A percentile compares a stretch with the other conserved stretches of the same genome.
Conservation (phyloP, 2,797 vertebrate genomes). For the Hoplostethus atlanticus region DNA sequence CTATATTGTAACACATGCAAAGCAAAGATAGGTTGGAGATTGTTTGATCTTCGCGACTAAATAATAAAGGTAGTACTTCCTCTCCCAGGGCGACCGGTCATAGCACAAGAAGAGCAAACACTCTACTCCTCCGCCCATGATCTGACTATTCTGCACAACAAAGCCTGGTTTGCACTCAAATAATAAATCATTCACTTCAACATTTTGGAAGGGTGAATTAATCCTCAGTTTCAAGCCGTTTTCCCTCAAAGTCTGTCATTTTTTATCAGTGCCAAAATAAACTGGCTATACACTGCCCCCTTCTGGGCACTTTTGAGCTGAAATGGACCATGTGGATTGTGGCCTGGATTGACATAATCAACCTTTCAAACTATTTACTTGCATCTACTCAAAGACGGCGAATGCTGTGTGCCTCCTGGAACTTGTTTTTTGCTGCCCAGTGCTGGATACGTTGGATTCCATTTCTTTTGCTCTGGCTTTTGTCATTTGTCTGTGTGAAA, state of each 20-base stretch:
- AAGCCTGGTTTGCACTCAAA: neutral
- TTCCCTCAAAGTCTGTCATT: neutral
- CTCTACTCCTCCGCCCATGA: neutral
- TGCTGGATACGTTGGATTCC: no score
- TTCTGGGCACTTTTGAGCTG: constrained; percentile 40
- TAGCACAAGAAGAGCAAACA: neutral
- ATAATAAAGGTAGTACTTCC: no score
- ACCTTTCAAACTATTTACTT: neutral
- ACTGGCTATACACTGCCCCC: constrained; percentile 63
- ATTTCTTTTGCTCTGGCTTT: no score
- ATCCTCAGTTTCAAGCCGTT: constrained; percentile 14
- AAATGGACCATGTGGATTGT: neutral
- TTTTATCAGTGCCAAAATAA: constrained; percentile 4
- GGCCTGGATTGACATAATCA: neutral
- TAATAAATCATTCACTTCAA: neutral
- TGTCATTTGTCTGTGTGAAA: no score
- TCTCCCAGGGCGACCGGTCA: neutral
- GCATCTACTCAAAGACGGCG: no score
- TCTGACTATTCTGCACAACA: neutral
- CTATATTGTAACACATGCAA: neutral
- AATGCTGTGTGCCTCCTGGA: no score
- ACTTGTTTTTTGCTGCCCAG: no score
- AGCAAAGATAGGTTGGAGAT: neutral
- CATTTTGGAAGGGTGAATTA: constrained; percentile 6
- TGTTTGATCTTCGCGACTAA: neutral